These are phyloP conservation scores for Psix sp. DNA, from an alignment of 1,140 invertebrate species.

Conservation along the genomic window DNA sequence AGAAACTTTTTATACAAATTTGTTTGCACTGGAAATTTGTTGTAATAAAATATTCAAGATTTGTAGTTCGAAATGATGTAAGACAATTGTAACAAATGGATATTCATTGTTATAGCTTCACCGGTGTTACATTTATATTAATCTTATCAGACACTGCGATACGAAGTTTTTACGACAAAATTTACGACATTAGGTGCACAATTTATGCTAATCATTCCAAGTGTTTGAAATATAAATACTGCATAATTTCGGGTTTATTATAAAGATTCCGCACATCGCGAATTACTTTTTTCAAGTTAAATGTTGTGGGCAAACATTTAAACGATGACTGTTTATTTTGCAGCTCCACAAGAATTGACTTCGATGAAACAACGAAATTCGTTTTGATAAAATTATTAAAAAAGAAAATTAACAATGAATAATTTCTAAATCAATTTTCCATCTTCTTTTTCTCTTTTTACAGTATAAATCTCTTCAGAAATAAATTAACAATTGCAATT, in stretches of 20 bases:
- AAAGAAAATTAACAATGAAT: too few relatives aligned
- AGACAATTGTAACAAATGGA: constrained; percentile 1
- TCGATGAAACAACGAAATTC: too few relatives aligned
- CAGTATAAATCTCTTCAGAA: too few relatives aligned
- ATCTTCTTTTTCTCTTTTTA: too few relatives aligned
- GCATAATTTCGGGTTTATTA: constrained; percentile 9
- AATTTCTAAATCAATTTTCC: too few relatives aligned
- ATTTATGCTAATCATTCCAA: constrained; percentile 40
- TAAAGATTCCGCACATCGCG: too few relatives aligned
- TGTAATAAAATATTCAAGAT: neutral
- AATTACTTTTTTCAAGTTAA: too few relatives aligned
- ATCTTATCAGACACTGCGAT: constrained; percentile 44
- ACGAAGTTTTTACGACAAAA: constrained; percentile 41
- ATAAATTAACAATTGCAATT: too few relatives aligned
- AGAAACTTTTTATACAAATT: neutral
- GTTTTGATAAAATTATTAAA: too few relatives aligned
- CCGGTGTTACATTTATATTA: constrained; percentile 21
- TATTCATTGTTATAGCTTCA: constrained; percentile 8
- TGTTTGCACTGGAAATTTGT: neutral
- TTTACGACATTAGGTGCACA: constrained; percentile 39
- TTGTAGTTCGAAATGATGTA: constrained; percentile 3
- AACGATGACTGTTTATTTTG: too few relatives aligned
- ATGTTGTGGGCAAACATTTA: too few relatives aligned
- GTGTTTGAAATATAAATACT: constrained; percentile 15
- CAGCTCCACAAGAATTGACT: too few relatives aligned